Base-by-base conservation (phyloP, 1,140 invertebrate species). In the Drosophila littoralis region DNA sequence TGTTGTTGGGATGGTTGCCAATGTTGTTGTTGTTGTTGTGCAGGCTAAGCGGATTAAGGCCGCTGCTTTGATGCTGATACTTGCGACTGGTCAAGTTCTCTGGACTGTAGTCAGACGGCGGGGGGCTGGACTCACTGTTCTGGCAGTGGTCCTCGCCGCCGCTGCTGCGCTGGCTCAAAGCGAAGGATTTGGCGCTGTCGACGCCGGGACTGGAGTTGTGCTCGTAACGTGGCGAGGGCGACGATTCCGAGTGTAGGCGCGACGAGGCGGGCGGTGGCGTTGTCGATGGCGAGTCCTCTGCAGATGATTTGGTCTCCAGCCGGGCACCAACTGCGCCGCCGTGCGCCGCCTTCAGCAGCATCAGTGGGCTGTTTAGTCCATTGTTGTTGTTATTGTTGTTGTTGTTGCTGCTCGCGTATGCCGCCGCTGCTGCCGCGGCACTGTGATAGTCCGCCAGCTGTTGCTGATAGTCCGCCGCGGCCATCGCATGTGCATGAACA, bases 181-280 rank as follows among this genome's bases (percentile, higher is more conserved):
- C 78, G 76, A 88, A 92, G 12, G 92, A 92, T 57, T 91, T 92
- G 55, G 92, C 86, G 43, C 91, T 92, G 42, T 92, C 92, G 22
- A 92, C 90, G 6, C 90, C 90, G 5, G 91, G 92, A 60, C 91
- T 92, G 46, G 91, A 92, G 32, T 92, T 92, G 50, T 92, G 91
- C 52, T 91, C 91, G 38, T 92, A 92, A 0, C 91, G 71, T n/a
- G 85, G 78, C 75, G 91, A 76, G 32, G 90, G 89, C 22, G 91
- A 92, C 38, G 89, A 91, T 35, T 92, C 91, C 43, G 91, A 92
- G n/a, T 92, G 91, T 12, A 92, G 86, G 42, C 91, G 75, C 50
- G 91, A 89, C 32, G 84, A 68, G 57, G 72, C 70, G 1, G 82
- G 79, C 54, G 79, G 91, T 28, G 91, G 91, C 32, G 85, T 84